Evolutionary conservation across 92 coral and sea anemone species (phyloP), one percentile per base, ranked within the genome.

Genomic region (Zoanthus gigantus): DNA sequence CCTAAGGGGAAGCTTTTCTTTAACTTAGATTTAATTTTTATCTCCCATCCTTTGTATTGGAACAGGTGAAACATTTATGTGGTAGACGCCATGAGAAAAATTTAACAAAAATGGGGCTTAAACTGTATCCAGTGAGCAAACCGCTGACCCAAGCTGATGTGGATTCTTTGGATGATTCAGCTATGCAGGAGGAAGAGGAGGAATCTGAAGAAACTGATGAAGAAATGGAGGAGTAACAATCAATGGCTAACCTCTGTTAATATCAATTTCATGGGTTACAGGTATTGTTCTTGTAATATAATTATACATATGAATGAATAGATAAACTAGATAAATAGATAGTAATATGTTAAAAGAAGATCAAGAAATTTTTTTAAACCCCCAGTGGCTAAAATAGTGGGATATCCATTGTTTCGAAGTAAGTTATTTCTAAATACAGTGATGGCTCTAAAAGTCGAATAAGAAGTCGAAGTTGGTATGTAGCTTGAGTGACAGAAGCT

Each of bases 1-100:
- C 4, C 42, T 37, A 37, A 0, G 42, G 42, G 42, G 42, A 37
- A 37, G 42, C 42, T 37, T 37, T 2, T 37, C 42, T 37, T 2
- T 37, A 37, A 37, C 4, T 37, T 37, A 4, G 4, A 2, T 37
- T 37, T 37, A 2, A 1, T 37, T 37, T 4, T 4, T 4, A 37
- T 37, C 42, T 37, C 42, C 42, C 42, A 37, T 37, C 42, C 42
- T 37, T 37, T 37, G 42, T 37, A 37, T 67, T 65, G 71, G 72
- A 18, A 18, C 72, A 69, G 85, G 85, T 81, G 28, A 66, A 81
- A 66, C 85, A 81, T 68, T 8, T 81, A 14, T 81, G 85, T 81
- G 75, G 85, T 23, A 46, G 63, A 42, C 85, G 85, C 32, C 85
- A 81, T 66, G 85, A 81, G 13, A 65, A 66, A 5, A 81, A 66